Evolutionary conservation across 1,140 invertebrate genomes (phyloP), one percentile per base, ranked within the genome.

Genomic region (Popillia japonica): DNA sequence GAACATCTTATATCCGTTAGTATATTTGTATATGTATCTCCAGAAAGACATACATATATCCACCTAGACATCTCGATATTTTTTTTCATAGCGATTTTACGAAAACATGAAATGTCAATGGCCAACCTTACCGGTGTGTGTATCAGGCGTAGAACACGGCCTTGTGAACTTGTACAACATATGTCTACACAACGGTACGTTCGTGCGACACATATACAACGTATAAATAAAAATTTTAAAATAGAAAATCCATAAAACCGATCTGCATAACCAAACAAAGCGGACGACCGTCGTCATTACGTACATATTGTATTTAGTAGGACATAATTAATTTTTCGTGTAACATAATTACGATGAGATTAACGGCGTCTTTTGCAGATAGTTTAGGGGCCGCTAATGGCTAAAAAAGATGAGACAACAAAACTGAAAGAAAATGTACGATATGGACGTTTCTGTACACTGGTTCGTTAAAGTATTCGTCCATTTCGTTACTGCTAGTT

Each of bases 251-350:
- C 27, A 34, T 34, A 34, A 34, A 34, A 34, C 27, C 27, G 27
- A 34, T 34, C 27, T 34, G 27, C 27, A 34, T 34, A 34, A 34
- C 27, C 27, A 34, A 34, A 34, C 27, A 34, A 34, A 34, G 27
- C 27, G 27, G 27, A 34, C 27, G 27, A 34, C 27, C 27, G 27
- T n/a, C n/a, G n/a, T n/a, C n/a, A n/a, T n/a, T n/a, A n/a, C n/a
- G n/a, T 34, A 34, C 27, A 34, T 34, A 34, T 34, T 4, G 27
- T 34, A 34, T 34, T 34, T 2, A 17, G 17, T 55, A 17, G n/a
- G n/a, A n/a, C n/a, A n/a, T 55, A n/a, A 55, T 55, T 55, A 55
- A 55, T 55, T 55, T 55, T n/a, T 55, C 2, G 17, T 55, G 48
- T 55, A 55, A 17, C 17, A 55, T 17, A 55, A 55, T 55, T 55